A percentile compares a stretch with the other conserved stretches of the same genome.
These are phyloP conservation scores for Zootermopsis nevadensis DNA, from an alignment of 2,888 invertebrate genomes.

Conservation along the genomic window DNA sequence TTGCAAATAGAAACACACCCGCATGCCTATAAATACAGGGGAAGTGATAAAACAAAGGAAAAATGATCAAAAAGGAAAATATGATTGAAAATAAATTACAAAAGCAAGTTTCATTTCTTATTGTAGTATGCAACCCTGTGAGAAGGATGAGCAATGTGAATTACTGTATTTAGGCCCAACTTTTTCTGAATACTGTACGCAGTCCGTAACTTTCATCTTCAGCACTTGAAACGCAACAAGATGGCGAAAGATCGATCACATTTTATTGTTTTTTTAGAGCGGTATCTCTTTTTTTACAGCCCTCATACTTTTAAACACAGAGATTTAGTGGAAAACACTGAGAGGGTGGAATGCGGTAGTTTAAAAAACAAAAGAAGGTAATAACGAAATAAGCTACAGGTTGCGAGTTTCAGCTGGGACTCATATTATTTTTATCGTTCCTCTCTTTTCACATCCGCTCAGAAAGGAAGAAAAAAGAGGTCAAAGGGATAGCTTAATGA, in stretches of 20 bases:
- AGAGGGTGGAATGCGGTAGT: conserved; percentile 44
- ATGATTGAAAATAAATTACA: too few relatives aligned
- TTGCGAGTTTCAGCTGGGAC: conserved; percentile 45
- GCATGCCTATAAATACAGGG: too few relatives aligned
- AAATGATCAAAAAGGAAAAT: too few relatives aligned
- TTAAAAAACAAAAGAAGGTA: conserved; percentile 49
- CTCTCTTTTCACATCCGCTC: conserved; percentile 47
- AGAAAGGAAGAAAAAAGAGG: conserved; percentile 58
- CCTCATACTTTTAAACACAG: conserved; percentile 44
- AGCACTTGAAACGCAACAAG: conserved; percentile 29
- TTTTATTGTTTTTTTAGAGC: conserved; percentile 42
- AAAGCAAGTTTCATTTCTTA: too few relatives aligned
- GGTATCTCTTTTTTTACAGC: conserved; percentile 26
- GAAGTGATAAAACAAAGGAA: too few relatives aligned
- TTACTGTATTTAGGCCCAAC: background rate
- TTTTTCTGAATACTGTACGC: background rate
- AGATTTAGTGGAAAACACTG: conserved; percentile 43
- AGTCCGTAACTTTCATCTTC: background rate
- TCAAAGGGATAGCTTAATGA: conserved; percentile 63
- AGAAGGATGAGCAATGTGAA: too few relatives aligned
- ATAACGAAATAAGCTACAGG: conserved; percentile 50
- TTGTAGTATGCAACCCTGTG: too few relatives aligned
- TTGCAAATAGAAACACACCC: too few relatives aligned
- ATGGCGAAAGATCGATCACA: conserved; percentile 44
- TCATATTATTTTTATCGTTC: conserved; percentile 51